Base-by-base conservation (phyloP, 2,888 invertebrate species). In the Parnassius mnemosyne region DNA sequence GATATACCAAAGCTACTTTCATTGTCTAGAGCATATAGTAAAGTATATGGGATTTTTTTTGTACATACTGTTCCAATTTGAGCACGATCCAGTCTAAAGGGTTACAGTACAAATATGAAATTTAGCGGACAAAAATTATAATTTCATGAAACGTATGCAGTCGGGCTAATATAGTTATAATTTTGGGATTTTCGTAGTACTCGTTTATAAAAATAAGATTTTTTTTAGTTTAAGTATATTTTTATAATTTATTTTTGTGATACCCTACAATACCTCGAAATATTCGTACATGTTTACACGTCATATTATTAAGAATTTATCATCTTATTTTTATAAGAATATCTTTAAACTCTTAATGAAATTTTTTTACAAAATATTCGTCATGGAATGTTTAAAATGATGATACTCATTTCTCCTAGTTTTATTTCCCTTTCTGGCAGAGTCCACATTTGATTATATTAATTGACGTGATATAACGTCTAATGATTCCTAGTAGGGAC, bases 61-160 rank as follows among this genome's bases (percentile, higher is more conserved):
- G 49, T 54, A 50, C n/a, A 60, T 54, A 60, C 42, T 49, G 10
- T 43, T 41, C 11, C 42, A 20, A 53, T 20, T 42, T n/a, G 60
- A 60, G 60, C 60, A 60, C 60, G 54, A 54, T 9, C 60, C 60
- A 43, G 53, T 60, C 13, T 13, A 60, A 60, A 42, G 49, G 53
- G 47, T 51, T n/a, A 47, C 60, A 60, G 60, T 60, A 60, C 60
- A 60, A 60, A 60, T 42, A 59, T 34, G 41, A 53, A 49, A 2
- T 47, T 60, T 60, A 60, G 41, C 47, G 16, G 16, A 43, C 13
- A 46, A 47, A 42, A 49, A n/a, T 42, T 20, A 54, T 12, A 54
- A 34, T 42, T 20, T 42, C 7, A 20, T 50, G 43, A 25, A 42
- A 57, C 49, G 42, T 20, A 20, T 20, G 20, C 20, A 20, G 20